Percentiles rank a stretch among this genome's conserved stretches.
Conservation (phyloP, 2,888 invertebrate species). For the Perdita meconis region DNA sequence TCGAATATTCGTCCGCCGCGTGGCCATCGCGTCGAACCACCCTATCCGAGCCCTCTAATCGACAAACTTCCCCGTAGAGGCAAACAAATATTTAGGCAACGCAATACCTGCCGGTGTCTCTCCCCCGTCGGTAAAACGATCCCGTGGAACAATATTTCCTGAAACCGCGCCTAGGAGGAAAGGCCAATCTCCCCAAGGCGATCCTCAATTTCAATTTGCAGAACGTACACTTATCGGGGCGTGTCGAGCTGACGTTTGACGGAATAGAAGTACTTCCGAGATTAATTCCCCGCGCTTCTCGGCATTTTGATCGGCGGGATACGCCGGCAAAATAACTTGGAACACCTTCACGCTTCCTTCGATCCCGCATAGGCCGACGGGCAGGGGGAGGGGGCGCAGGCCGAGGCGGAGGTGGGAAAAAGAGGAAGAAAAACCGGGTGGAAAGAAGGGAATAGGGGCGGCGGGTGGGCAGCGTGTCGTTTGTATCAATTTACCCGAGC, state of each 20-base stretch:
- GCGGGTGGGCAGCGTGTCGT: conserved; percentile 75
- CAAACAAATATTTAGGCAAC: neutral
- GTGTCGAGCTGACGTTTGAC: conserved; percentile 69
- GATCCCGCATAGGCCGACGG: conserved; percentile 40
- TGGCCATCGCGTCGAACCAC: conserved; percentile 15
- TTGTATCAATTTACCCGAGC: conserved; percentile 78
- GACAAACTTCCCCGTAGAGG: conserved; percentile 15
- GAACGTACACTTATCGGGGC: conserved; percentile 67
- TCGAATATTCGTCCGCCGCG: conserved; percentile 30
- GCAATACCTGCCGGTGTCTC: neutral
- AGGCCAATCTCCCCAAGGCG: conserved; percentile 37
- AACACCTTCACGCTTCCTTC: conserved; percentile 65
- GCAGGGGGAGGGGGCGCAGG: conserved; percentile 2
- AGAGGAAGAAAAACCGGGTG: conserved; percentile 3
- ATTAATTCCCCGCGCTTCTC: conserved; percentile 66
- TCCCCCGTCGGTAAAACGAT: neutral
- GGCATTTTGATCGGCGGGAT: conserved; percentile 69
- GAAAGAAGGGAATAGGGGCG: conserved; percentile 33
- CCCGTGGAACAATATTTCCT: conserved; percentile 1
- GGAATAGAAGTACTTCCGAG: conserved; percentile 69
- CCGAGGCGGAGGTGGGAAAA: neutral
- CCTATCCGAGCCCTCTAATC: conserved; percentile 22
- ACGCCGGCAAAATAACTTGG: conserved; percentile 73
- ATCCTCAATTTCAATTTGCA: conserved; percentile 71
- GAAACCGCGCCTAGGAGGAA: conserved; percentile 12